Evolutionary conservation across 2,888 invertebrate genomes (phyloP).

Genomic region (Galerucella pusilla): DNA sequence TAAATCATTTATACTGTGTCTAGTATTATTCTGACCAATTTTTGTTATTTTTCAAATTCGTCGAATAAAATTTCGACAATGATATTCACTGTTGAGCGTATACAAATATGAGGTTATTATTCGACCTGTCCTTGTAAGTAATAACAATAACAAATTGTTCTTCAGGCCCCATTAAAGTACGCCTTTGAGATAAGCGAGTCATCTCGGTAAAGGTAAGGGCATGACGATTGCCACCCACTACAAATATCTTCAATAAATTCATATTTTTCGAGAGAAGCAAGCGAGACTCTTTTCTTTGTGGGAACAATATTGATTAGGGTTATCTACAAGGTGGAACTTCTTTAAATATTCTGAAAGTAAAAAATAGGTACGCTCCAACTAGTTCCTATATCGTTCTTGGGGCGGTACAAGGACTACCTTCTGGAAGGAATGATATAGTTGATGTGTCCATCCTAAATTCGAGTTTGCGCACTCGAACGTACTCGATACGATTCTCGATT

Average conservation of each 20-base stretch:
- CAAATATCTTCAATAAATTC: slow-evolving; percentile 63
- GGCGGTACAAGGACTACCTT: no score
- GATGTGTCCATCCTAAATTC: no score
- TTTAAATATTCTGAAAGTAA: not conserved
- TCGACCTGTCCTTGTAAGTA: not conserved
- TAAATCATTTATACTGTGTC: no score
- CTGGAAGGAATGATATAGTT: no score
- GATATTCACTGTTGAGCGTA: not conserved
- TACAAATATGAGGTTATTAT: not conserved
- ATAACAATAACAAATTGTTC: slow-evolving; percentile 18
- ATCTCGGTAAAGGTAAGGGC: slow-evolving; percentile 49
- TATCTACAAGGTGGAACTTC: slow-evolving; percentile 30
- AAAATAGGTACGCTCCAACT: no score
- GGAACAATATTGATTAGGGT: slow-evolving; percentile 56
- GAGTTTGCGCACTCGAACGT: no score
- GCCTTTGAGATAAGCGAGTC: slow-evolving; percentile 26
- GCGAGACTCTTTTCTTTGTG: slow-evolving; percentile 51
- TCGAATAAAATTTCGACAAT: no score
- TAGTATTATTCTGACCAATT: no score
- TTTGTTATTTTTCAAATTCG: no score
- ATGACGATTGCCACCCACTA: slow-evolving; percentile 64
- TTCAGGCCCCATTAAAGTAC: slow-evolving; percentile 22
- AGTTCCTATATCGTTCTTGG: no score
- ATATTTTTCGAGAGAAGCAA: slow-evolving; percentile 57
- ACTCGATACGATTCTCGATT: no score